phyloP scores from a whole-genome alignment of 2,888 invertebrate genomes.

The Coremacera marginata region DNA sequence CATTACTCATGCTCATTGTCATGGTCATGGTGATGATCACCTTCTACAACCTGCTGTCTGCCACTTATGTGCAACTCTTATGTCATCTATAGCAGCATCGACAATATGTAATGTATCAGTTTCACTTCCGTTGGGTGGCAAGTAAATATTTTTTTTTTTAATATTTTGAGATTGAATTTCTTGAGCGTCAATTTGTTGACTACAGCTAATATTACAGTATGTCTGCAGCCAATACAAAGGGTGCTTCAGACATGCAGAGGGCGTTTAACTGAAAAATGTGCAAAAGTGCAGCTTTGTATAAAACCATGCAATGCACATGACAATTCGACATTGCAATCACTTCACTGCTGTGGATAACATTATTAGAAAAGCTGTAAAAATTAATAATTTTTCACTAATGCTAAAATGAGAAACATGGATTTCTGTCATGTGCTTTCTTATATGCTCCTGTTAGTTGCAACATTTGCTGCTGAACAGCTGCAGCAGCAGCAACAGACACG shows the following conservation, averaged over 20 bases:
- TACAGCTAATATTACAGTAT: too few relatives aligned
- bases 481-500: not conserved
- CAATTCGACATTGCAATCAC: not conserved
- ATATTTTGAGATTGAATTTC: conserved; percentile 10
- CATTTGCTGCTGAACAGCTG: not conserved
- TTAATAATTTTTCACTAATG: too few relatives aligned
- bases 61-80: not conserved
- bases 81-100: not conserved
- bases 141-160: conserved; percentile 17
- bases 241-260: not conserved
- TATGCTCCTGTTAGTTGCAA: too few relatives aligned
- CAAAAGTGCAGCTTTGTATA: conserved; percentile 34
- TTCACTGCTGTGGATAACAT: too few relatives aligned
- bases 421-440: too few relatives aligned
- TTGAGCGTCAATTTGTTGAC: not conserved
- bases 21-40: conserved; percentile 16
- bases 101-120: conserved; percentile 35
- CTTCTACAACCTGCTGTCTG: not conserved
- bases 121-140: conserved; percentile 47
- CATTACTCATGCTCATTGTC: conserved; percentile 1
- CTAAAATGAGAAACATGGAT: too few relatives aligned
- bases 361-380: too few relatives aligned
- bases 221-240: conserved; percentile 31
- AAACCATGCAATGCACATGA: not conserved
- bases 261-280: not conserved